A percentile compares a stretch with the other conserved stretches of the same genome.
phyloP scores from a whole-genome alignment of 2,797 vertebrate species.

The Danio jaintianensis region DNA sequence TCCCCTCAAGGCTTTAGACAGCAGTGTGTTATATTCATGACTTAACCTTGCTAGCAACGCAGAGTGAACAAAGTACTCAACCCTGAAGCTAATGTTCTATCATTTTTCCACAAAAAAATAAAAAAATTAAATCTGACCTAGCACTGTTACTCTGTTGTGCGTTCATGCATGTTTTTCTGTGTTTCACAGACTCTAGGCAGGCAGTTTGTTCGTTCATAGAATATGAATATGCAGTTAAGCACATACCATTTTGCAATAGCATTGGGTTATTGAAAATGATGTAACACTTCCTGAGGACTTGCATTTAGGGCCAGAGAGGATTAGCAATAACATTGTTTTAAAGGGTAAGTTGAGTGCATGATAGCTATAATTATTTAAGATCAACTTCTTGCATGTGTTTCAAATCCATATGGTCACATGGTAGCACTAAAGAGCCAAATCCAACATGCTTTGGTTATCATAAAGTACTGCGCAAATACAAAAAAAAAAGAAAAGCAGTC shows the following conservation, averaged over 20 bases:
- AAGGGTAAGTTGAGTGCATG: constrained; percentile 13
- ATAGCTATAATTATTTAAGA: constrained; percentile 1
- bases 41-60: constrained; percentile 68
- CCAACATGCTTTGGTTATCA: neutral
- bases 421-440: neutral
- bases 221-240: constrained; percentile 4
- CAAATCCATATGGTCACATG: neutral
- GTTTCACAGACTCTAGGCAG: constrained; percentile 1
- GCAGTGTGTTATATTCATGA: constrained; percentile 70
- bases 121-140: constrained; percentile 28
- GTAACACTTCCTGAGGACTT: constrained; percentile 26
- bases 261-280: constrained; percentile 43
- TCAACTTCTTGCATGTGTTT: neutral
- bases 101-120: constrained; percentile 51
- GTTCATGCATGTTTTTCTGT: constrained; percentile 24
- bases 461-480: neutral
- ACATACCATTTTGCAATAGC: neutral
- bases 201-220: constrained; percentile 36
- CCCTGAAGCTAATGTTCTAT: constrained; percentile 65
- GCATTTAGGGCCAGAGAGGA: too few species aligned
- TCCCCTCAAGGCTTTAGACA: constrained; percentile 67
- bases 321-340: constrained; percentile 18
- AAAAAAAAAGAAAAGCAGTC: neutral
- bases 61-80: constrained; percentile 54
- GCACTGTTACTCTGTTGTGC: neutral